A percentile compares a stretch with the other conserved stretches of the same genome.
Evolutionary conservation across 2,113 vertebrate species (phyloP).

Genomic region (Chroicocephalus ridibundus): DNA sequence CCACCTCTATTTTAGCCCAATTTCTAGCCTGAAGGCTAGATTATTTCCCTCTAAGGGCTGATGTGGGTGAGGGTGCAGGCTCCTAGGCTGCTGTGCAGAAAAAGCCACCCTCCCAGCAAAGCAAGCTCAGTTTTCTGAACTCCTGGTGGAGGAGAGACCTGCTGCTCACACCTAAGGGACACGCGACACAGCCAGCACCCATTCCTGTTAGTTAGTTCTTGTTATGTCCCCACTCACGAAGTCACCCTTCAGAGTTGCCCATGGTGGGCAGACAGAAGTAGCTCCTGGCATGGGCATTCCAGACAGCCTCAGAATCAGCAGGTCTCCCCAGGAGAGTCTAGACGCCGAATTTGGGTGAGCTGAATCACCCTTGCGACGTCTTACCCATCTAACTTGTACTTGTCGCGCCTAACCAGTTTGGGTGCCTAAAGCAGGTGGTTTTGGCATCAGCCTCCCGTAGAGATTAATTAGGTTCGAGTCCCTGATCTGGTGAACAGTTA

Average conservation of each 20-base stretch:
- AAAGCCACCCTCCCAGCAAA: not conserved
- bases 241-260: not conserved
- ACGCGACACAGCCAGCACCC: fast-evolving
- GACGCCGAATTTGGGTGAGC: not conserved
- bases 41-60: not conserved
- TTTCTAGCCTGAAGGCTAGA: not conserved
- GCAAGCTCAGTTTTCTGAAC: not conserved
- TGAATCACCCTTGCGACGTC: not conserved
- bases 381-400: not conserved
- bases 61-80: not conserved
- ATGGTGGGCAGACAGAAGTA: not conserved
- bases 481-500: not conserved
- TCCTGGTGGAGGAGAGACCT: not conserved
- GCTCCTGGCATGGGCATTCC: not conserved
- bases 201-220: not conserved
- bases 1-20: not conserved
- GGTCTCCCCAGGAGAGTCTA: not conserved
- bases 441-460: not conserved
- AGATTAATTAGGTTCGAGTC: not conserved
- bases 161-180: not conserved
- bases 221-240: fast-evolving
- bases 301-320: not conserved
- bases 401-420: not conserved
- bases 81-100: not conserved
- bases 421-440: not conserved